These are phyloP conservation scores for Accipiter cooperii DNA, from an alignment of 2,113 vertebrate genomes.

Conservation along the genomic window DNA sequence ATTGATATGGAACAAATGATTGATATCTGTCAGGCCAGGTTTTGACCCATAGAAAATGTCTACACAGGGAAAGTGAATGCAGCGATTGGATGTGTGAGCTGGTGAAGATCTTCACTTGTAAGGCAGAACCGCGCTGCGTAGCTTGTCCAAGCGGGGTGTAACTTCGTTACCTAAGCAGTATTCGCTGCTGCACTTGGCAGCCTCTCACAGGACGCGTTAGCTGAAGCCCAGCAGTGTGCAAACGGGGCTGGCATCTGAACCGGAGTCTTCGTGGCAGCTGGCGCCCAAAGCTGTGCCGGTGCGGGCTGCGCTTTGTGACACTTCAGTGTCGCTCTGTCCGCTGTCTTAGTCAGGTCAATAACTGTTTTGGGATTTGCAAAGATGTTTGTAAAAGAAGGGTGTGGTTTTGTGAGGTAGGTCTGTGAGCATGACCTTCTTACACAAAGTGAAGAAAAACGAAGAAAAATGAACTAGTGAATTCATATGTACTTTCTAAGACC, in stretches of 20 bases:
- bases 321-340: rapidly evolving
- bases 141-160: not conserved
- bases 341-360: not conserved
- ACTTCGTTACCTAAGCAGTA: not conserved
- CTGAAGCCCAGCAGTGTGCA: not conserved
- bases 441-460: not conserved
- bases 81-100: rapidly evolving
- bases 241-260: not conserved
- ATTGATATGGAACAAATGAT: not conserved
- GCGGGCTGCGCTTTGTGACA: rapidly evolving
- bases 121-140: not conserved
- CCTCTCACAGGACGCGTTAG: not conserved
- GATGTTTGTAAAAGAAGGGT: not conserved
- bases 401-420: not conserved
- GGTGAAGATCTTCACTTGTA: not conserved
- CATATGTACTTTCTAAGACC: not conserved
- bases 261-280: rapidly evolving
- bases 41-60: not conserved
- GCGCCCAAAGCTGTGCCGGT: not conserved
- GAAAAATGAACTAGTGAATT: not conserved
- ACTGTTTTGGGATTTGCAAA: not conserved
- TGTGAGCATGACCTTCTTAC: not conserved
- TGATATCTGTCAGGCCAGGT: not conserved
- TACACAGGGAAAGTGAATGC: not conserved
- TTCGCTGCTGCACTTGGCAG: not conserved